Conservation (phyloP, 2,113 vertebrate species). For the Dunckerocampus dactyliophorus region DNA sequence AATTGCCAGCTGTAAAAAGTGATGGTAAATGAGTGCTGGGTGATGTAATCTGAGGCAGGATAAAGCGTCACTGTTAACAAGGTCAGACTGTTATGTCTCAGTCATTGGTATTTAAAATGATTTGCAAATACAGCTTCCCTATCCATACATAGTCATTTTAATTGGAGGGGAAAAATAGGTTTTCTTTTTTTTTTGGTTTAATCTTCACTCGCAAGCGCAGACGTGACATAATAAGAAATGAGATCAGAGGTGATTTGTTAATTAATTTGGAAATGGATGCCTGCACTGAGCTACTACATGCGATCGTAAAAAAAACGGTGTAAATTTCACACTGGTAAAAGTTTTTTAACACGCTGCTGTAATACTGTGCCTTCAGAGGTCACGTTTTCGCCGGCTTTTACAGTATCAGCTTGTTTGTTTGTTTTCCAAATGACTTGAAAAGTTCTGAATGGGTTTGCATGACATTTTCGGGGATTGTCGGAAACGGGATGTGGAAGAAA, state of each 20-base stretch:
- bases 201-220: slow-evolving; percentile 40
- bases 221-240: slow-evolving; percentile 68
- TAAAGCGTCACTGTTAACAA: slow-evolving; percentile 31
- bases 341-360: no score
- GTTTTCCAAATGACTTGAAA: no score
- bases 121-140: slow-evolving; percentile 61
- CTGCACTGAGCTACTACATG: background rate
- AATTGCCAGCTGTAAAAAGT: slow-evolving; percentile 46
- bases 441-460: no score
- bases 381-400: no score
- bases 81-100: slow-evolving; percentile 57
- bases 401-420: no score
- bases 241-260: slow-evolving; percentile 60
- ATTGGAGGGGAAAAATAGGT: slow-evolving; percentile 19
- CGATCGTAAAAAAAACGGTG: slow-evolving; percentile 7
- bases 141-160: slow-evolving; percentile 64
- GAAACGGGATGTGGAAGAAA: no score
- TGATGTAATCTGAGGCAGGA: slow-evolving; percentile 56
- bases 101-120: slow-evolving; percentile 71
- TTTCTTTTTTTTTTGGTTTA: slow-evolving; percentile 11
- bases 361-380: no score
- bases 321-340: background rate
- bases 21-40: slow-evolving; percentile 22
- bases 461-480: no score
- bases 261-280: slow-evolving; percentile 49